Evolutionary conservation across 1,140 invertebrate species (phyloP), one percentile per base, ranked within the genome.

Genomic region (Ladona fulva): DNA sequence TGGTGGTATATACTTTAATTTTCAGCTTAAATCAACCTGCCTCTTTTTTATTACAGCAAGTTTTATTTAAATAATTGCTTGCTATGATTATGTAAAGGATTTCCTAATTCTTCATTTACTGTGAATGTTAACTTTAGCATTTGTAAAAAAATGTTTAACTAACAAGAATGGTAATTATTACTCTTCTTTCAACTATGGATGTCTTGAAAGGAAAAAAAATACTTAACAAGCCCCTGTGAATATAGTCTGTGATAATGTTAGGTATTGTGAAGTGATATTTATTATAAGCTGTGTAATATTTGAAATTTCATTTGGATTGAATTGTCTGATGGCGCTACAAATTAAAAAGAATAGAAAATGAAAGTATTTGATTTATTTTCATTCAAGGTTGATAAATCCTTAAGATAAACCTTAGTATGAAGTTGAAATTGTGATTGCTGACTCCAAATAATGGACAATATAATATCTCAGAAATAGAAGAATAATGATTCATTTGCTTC

Each of bases 241-340:
- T 66, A 66, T 66, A 66, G 52, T 66, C 52, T 66, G 52, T 66
- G 52, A 66, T 66, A 66, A 66, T 66, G 52, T 66, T 66, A 66
- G 52, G 52, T 66, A 66, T 66, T 66, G 52, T 66, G 52, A 66
- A 66, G 52, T 66, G 52, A 66, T 66, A 66, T 66, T 66, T 66
- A 66, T 66, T 66, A 22, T 66, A 66, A 66, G 52, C n/a, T 66
- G 52, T 66, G 16, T 66, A 66, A 3, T 66, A 22, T 19, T 66
- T 66, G 52, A 66, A 66, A 66, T 66, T 22, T 66, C 12, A 66
- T 19, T 66, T 66, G 52, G 52, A 66, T 66, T 66, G 52, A 66
- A 66, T 66, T 66, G 52, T 66, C 52, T 19, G 52, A 66, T 66
- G 52, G 52, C 52, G 52, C 52, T 66, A 22, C 29, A 66, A 22